A percentile compares a stretch with the other conserved stretches of the same genome.
These are phyloP conservation scores for Arizona elegans DNA, from an alignment of 2,113 vertebrate species.

Conservation along the genomic window DNA sequence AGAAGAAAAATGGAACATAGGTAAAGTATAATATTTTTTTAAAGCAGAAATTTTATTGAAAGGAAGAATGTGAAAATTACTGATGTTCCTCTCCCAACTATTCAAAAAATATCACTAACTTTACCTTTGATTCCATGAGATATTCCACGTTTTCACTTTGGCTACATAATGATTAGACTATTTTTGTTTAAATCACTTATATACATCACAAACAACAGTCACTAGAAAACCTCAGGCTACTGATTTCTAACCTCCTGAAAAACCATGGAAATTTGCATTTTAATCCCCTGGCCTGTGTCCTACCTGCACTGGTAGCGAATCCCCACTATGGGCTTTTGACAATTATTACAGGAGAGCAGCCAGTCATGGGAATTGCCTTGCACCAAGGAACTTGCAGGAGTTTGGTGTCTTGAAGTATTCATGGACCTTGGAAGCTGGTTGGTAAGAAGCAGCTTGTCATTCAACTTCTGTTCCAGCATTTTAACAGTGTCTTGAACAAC, in stretches of 20 bases:
- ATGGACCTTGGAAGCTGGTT: constrained; percentile 59
- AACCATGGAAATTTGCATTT: background rate
- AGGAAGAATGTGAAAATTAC: background rate
- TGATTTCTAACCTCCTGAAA: background rate
- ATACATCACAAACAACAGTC: background rate
- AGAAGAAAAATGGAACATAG: background rate
- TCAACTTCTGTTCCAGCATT: constrained; percentile 88
- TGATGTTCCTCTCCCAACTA: background rate
- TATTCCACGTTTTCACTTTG: background rate
- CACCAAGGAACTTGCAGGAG: constrained; percentile 45
- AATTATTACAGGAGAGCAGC: constrained; percentile 86
- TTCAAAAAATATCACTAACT: background rate
- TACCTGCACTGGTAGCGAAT: constrained; percentile 97
- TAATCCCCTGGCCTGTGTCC: background rate
- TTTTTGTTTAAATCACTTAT: background rate
- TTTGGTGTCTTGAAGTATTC: constrained; percentile 47
- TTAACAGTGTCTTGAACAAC: constrained; percentile 94
- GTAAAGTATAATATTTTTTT: background rate
- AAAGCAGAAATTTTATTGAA: background rate
- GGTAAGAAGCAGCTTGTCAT: constrained; percentile 82
- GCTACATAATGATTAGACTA: background rate
- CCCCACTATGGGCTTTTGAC: constrained; percentile 83
- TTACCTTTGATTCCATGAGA: background rate
- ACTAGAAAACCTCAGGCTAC: background rate
- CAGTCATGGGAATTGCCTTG: constrained; percentile 68